Conservation (phyloP, 2,888 invertebrate genomes). For the Lithophane socia region DNA sequence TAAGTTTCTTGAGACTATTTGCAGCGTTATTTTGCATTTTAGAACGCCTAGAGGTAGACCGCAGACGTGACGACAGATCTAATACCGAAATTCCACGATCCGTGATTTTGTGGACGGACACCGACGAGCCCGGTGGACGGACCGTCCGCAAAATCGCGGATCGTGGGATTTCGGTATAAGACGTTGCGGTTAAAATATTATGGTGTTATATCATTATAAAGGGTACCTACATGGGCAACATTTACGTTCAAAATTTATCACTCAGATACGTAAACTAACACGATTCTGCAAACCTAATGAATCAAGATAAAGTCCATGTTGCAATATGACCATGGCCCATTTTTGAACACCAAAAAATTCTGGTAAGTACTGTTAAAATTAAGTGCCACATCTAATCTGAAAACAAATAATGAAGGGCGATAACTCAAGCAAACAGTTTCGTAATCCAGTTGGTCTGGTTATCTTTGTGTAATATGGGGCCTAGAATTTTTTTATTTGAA, state of each 20-base stretch:
- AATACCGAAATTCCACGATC: too few relatives aligned
- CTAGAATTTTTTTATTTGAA: constrained; percentile 39
- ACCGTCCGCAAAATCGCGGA: too few relatives aligned
- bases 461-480: constrained; percentile 44
- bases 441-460: constrained; percentile 73
- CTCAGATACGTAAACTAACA: constrained; percentile 41
- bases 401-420: constrained; percentile 85
- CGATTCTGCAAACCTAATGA: constrained; percentile 61
- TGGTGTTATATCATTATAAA: not conserved
- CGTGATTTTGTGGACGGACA: too few relatives aligned
- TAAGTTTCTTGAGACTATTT: constrained; percentile 9
- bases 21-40: constrained; percentile 24
- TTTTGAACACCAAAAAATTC: constrained; percentile 70
- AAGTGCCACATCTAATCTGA: constrained; percentile 82
- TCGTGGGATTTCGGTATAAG: too few relatives aligned
- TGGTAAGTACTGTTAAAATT: constrained; percentile 74
- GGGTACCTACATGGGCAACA: not conserved
- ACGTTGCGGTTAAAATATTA: not conserved
- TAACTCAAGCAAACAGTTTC: constrained; percentile 82
- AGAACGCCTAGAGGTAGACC: not conserved
- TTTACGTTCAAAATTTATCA: constrained; percentile 14
- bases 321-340: constrained; percentile 81
- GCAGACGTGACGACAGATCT: constrained; percentile 9
- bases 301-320: constrained; percentile 67
- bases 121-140: too few relatives aligned